These are phyloP conservation scores for Hipparchia sbordonii DNA, from an alignment of 2,888 invertebrate genomes.

Conservation along the genomic window DNA sequence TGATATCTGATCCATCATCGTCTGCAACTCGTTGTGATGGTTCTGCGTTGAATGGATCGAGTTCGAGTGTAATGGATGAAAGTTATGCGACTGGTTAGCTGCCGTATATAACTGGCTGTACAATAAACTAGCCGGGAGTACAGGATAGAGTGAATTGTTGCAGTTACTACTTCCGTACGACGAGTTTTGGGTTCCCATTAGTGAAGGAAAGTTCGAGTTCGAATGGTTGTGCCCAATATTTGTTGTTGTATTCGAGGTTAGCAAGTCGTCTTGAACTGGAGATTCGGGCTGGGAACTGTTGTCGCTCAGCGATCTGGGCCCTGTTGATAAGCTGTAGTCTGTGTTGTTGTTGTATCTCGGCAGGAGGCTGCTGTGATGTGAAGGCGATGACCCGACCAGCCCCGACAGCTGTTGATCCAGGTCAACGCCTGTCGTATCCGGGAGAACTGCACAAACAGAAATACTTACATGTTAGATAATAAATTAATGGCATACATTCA, in stretches of 20 bases:
- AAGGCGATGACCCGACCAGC: constrained; percentile 82
- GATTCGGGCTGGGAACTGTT: constrained; percentile 92
- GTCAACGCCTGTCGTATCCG: constrained; percentile 89
- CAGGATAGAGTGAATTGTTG: constrained; percentile 89
- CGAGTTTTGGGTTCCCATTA: constrained; percentile 84
- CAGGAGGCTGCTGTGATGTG: constrained; percentile 84
- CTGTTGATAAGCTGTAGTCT: constrained; percentile 86
- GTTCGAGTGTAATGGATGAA: constrained; percentile 86
- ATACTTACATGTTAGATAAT: not conserved
- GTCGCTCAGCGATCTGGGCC: constrained; percentile 90
- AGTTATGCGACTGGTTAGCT: constrained; percentile 88
- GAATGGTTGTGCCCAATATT: constrained; percentile 83
- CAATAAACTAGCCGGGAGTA: constrained; percentile 90
- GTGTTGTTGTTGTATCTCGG: constrained; percentile 87
- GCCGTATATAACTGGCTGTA: constrained; percentile 93
- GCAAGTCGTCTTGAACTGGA: constrained; percentile 90
- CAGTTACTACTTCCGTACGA: constrained; percentile 85
- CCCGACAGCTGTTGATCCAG: constrained; percentile 88
- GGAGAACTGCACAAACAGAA: constrained; percentile 84
- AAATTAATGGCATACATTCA: not conserved
- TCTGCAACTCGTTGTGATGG: constrained; percentile 87
- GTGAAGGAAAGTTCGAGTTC: constrained; percentile 85
- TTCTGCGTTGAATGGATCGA: constrained; percentile 85
- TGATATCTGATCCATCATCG: constrained; percentile 89
- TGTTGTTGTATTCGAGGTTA: constrained; percentile 85